These are phyloP conservation scores for Metalampra italica DNA, from an alignment of 2,888 invertebrate genomes.

Conservation along the genomic window DNA sequence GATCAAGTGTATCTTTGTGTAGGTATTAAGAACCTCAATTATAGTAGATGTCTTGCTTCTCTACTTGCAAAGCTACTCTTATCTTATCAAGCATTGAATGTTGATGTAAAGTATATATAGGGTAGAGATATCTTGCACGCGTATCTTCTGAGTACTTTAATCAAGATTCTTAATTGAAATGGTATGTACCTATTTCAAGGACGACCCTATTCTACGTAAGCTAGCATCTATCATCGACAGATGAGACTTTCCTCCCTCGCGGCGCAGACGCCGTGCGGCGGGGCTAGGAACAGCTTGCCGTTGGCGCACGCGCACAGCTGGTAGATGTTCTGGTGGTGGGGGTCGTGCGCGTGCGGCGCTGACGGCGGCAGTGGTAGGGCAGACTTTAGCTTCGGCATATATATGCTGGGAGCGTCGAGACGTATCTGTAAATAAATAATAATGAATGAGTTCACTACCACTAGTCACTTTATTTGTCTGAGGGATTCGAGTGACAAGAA, in stretches of 20 bases:
- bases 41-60: too few species aligned
- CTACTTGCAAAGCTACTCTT: too few species aligned
- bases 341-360: conserved; percentile 69
- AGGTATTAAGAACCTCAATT: too few species aligned
- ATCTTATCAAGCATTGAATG: too few species aligned
- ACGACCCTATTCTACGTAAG: too few species aligned
- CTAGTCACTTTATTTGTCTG: background rate
- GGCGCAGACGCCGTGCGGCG: conserved; percentile 88
- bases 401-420: conserved; percentile 81
- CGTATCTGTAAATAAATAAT: conserved; percentile 71
- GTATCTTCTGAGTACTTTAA: too few species aligned
- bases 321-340: conserved; percentile 84
- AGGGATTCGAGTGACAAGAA: too few species aligned
- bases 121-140: too few species aligned
- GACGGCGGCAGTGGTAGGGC: conserved; percentile 76
- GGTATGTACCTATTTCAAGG: too few species aligned
- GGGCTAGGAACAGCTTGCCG: conserved; percentile 92
- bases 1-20: too few species aligned
- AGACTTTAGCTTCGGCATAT: conserved; percentile 82
- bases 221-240: conserved; percentile 61
- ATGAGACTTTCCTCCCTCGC: conserved; percentile 76
- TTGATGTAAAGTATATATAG: too few species aligned
- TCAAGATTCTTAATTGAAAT: too few species aligned
- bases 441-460: background rate
- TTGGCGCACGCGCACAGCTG: conserved; percentile 95